Percentiles rank a stretch among this genome's conserved stretches.
Conservation (phyloP, 2,797 vertebrate genomes). For the Sebastes taczanowskii region DNA sequence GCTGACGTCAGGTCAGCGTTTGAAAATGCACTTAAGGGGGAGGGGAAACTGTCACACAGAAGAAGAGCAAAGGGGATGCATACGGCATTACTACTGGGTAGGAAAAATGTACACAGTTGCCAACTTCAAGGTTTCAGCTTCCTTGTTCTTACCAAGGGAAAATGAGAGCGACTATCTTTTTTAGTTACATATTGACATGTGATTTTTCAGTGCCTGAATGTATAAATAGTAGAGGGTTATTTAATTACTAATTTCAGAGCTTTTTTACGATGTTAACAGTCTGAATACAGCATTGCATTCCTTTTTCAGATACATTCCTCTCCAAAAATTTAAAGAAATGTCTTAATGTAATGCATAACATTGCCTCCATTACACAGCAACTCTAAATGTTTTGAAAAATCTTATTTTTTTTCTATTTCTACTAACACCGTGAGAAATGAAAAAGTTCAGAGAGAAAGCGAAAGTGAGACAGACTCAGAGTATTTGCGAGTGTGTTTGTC, state of each 20-base stretch:
- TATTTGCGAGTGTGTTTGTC: constrained; percentile 51
- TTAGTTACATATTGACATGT: constrained; percentile 87
- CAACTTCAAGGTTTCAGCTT: constrained; percentile 84
- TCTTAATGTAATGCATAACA: constrained; percentile 83
- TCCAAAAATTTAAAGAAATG: constrained; percentile 78
- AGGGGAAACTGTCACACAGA: constrained; percentile 61
- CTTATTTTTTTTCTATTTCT: constrained; percentile 65
- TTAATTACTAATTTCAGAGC: constrained; percentile 87
- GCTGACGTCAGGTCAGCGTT: constrained; percentile 61
- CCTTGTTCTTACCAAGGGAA: constrained; percentile 83
- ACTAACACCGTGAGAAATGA: constrained; percentile 64
- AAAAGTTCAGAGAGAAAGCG: constrained; percentile 22
- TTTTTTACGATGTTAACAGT: constrained; percentile 85
- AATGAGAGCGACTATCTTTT: constrained; percentile 85
- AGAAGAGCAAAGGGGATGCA: constrained; percentile 64
- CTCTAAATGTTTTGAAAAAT: constrained; percentile 68
- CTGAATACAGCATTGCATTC: constrained; percentile 87
- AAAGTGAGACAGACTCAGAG: constrained; percentile 26
- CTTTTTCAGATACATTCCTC: constrained; percentile 88
- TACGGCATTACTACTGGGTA: constrained; percentile 84
- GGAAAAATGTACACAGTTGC: constrained; percentile 82
- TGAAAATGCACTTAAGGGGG: constrained; percentile 59
- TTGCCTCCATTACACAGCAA: constrained; percentile 80
- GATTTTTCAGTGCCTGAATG: constrained; percentile 89
- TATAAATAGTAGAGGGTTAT: constrained; percentile 88